phyloP scores from a whole-genome alignment of 1,140 invertebrate species.

The Lordiphosa stackelbergi region DNA sequence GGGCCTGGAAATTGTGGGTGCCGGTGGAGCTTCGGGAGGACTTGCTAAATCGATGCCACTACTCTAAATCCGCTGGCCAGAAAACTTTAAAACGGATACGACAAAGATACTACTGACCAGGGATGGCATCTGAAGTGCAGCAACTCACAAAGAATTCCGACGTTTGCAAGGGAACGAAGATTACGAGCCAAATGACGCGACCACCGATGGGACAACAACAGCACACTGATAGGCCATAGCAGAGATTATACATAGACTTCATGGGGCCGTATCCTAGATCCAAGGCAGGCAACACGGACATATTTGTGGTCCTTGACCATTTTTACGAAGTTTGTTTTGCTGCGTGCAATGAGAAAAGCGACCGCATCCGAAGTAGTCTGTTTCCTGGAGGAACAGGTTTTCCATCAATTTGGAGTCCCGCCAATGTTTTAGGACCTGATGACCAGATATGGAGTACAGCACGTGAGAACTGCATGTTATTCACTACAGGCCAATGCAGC shows the following conservation, averaged over 20 bases:
- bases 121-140: constrained; percentile 3
- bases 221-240: constrained; percentile 3
- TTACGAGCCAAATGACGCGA: neutral
- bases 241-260: neutral
- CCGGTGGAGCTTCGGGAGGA: too few relatives aligned
- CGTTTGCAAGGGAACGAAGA: constrained; percentile 5
- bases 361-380: neutral
- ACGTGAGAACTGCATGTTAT: too few relatives aligned
- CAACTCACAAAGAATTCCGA: constrained; percentile 4
- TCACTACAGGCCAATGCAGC: too few relatives aligned
- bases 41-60: too few relatives aligned
- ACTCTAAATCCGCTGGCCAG: neutral
- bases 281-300: constrained; percentile 7
- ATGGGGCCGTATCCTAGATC: constrained; percentile 4
- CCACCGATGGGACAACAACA: constrained; percentile 11
- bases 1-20: too few relatives aligned
- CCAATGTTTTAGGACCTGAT: constrained; percentile 3
- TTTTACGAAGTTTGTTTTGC: constrained; percentile 16
- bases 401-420: constrained; percentile 13
- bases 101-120: constrained; percentile 9
- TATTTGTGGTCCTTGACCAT: constrained; percentile 20
- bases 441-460: too few relatives aligned
- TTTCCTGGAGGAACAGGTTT: constrained; percentile 12
- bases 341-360: constrained; percentile 10
- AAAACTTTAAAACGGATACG: constrained; percentile 8